phyloP scores from a whole-genome alignment of 1,140 invertebrate species.

The Plodia interpunctella region DNA sequence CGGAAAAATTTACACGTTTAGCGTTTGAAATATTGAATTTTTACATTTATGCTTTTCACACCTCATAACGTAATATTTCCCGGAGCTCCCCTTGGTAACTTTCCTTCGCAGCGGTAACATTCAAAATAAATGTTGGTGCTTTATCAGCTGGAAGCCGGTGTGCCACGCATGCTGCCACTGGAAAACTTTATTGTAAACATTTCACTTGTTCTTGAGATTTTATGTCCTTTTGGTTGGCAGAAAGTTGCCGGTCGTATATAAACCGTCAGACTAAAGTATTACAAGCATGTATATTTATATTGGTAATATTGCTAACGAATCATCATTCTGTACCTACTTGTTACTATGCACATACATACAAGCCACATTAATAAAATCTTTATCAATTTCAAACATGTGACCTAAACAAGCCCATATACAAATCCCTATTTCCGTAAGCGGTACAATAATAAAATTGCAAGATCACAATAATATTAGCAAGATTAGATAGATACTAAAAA shows the following conservation, averaged over 20 bases:
- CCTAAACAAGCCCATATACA: no score
- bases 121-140: slow-evolving; percentile 72
- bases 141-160: slow-evolving; percentile 43
- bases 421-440: no score
- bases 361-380: no score
- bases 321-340: no score
- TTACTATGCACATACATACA: no score
- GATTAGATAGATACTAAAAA: no score
- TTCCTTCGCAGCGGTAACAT: slow-evolving; percentile 66
- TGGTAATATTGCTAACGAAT: no score
- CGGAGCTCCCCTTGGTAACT: slow-evolving; percentile 52
- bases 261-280: no score
- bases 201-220: not conserved
- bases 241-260: not conserved
- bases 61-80: slow-evolving; percentile 76
- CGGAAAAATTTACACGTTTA: slow-evolving; percentile 61
- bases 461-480: no score
- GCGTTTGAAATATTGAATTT: slow-evolving; percentile 70
- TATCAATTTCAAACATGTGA: no score
- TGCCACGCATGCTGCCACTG: slow-evolving; percentile 26
- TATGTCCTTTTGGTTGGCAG: not conserved
- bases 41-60: slow-evolving; percentile 76
- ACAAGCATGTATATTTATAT: no score
- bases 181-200: slow-evolving; percentile 20
- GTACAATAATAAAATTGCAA: no score